phyloP scores from a whole-genome alignment of 2,113 vertebrate genomes.

The Trinectes maculatus region DNA sequence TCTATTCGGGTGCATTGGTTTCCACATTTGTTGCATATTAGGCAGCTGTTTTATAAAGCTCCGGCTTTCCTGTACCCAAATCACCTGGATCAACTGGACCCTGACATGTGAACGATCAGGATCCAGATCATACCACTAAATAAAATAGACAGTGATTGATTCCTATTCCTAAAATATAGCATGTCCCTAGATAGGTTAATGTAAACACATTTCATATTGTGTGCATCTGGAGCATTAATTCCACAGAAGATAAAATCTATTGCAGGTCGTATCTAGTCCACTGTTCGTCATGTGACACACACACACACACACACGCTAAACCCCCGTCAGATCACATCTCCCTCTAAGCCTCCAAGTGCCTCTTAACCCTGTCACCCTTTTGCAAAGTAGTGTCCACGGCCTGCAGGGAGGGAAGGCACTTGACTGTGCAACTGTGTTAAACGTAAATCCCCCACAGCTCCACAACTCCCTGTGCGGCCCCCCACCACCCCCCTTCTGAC shows the following conservation, averaged over 20 bases:
- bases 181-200: too few relatives aligned
- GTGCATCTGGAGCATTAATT: background rate
- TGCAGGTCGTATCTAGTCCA: background rate
- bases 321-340: slow-evolving; percentile 20
- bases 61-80: background rate
- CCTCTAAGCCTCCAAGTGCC: slow-evolving; percentile 31
- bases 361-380: slow-evolving; percentile 53
- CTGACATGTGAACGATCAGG: too few relatives aligned
- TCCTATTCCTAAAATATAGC: too few relatives aligned
- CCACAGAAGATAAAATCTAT: background rate
- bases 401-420: slow-evolving; percentile 49
- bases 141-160: too few relatives aligned
- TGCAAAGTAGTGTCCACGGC: slow-evolving; percentile 35
- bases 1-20: background rate
- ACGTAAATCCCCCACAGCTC: slow-evolving; percentile 54
- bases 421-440: slow-evolving; percentile 48
- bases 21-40: slow-evolving; percentile 12
- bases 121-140: too few relatives aligned
- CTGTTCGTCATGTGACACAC: slow-evolving; percentile 9
- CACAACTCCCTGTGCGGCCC: slow-evolving; percentile 18
- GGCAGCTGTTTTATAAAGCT: background rate
- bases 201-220: slow-evolving; percentile 1
- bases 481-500: slow-evolving; percentile 41
- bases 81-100: background rate
- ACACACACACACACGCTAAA: slow-evolving; percentile 15